phyloP scores from a whole-genome alignment of 2,113 vertebrate genomes.

The Seriola aureovittata region DNA sequence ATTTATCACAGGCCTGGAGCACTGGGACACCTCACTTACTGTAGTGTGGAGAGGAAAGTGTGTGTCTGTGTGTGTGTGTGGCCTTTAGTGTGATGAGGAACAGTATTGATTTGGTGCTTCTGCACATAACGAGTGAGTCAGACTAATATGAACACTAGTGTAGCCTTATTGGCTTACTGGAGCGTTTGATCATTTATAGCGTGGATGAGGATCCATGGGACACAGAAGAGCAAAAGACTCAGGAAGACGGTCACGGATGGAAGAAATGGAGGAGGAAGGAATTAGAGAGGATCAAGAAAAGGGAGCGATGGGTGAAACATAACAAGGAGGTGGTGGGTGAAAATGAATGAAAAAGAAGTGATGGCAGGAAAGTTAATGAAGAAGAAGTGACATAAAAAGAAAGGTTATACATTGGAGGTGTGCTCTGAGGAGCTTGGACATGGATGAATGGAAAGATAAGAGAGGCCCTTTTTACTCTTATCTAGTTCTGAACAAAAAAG shows the following conservation, averaged over 20 bases:
- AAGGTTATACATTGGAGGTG: constrained; percentile 5
- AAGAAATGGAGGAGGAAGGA: constrained; percentile 37
- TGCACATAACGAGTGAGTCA: constrained; percentile 43
- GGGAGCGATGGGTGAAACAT: constrained; percentile 16
- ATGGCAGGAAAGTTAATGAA: constrained; percentile 22
- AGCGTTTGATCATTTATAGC: constrained; percentile 53
- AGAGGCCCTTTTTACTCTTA: constrained; percentile 10
- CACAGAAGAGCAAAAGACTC: constrained; percentile 21
- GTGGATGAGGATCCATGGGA: constrained; percentile 25
- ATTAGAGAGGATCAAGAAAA: constrained; percentile 36
- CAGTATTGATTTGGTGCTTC: constrained; percentile 64
- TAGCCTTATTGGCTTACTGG: constrained; percentile 39
- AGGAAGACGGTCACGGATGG: constrained; percentile 21
- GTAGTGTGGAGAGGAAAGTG: not conserved
- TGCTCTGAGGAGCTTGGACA: constrained; percentile 5
- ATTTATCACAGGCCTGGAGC: constrained; percentile 72
- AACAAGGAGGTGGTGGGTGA: constrained; percentile 19
- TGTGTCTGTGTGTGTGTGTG: constrained; percentile 40
- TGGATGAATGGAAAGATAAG: constrained; percentile 44
- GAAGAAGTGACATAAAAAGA: constrained; percentile 13
- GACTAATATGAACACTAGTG: constrained; percentile 56
- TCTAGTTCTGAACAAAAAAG: constrained; percentile 27
- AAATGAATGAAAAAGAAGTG: constrained; percentile 36
- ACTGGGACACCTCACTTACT: constrained; percentile 43
- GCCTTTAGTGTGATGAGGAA: constrained; percentile 37